Base-by-base conservation (phyloP, 2,888 invertebrate species). In the Scaptomyza cyrtandrae region DNA sequence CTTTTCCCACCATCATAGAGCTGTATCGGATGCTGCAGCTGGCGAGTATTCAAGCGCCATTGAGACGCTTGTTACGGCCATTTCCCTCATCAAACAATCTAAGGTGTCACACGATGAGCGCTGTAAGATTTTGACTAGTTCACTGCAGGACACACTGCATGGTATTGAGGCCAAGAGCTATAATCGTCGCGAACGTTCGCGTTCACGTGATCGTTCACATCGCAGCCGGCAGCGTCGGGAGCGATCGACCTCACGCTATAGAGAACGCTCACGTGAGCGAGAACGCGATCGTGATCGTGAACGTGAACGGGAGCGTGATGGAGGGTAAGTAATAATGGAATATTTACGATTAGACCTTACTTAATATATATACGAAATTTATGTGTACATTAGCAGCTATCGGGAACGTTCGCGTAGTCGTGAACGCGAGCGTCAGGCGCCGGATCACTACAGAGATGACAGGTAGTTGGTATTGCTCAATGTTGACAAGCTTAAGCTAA, bases 121-220 rank as follows among this genome's bases (percentile, higher is more conserved):
- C 44, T 99, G 99, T 93, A 98, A 99, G 93, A 99, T 99, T 84
- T 93, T 99, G 60, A 98, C 99, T 78, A 98, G 97, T 83, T 98
- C 98, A 0, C 94, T 99, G 2, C 98, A 98, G 93, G 99, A 99
- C 91, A 99, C 99, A 1, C 93, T 99, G 43, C 96, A 98, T 91
- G 99, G 99, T 52, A 98, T 99, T 13, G 99, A 99, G 93, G 97
- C 97, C 39, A 99, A 99, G 93, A 98, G 98, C 81, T 99, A 99
- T 91, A 97, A 97, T 37, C 93, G 96, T 49, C 93, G 95, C 85
- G 95, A 95, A 92, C 91, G 94, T 57, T 93, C 92, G 13, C 90
- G 93, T 44, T 93, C 93, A 1, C 90, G 93, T 44, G 93, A 93
- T 66, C 90, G 93, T 50, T 92, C 93, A 19, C 93, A 93, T 86